These are phyloP conservation scores for Pachyseris speciosa DNA, from an alignment of 64 coral and sea anemone species.

Conservation along the genomic window DNA sequence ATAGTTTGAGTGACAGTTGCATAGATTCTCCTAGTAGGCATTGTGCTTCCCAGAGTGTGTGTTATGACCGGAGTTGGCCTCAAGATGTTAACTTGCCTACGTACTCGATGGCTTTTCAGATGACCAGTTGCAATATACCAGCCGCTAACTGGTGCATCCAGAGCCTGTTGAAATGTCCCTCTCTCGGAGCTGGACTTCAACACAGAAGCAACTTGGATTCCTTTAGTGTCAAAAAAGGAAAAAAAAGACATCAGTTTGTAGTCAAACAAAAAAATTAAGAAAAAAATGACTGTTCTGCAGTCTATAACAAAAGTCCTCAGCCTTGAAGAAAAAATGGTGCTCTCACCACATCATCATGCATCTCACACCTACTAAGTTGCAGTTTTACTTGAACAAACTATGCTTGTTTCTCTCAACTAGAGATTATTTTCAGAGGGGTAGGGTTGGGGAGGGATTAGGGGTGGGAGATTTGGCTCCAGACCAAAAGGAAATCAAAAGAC, in stretches of 20 bases:
- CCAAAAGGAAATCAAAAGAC: no score
- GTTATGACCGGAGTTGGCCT: conserved; percentile 55
- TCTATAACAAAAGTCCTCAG: no score
- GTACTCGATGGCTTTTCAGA: conserved; percentile 71
- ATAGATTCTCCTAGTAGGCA: neutral
- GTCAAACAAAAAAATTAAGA: no score
- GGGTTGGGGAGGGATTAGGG: no score
- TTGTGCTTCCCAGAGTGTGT: conserved; percentile 3
- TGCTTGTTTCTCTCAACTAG: no score
- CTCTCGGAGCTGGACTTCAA: conserved; percentile 87
- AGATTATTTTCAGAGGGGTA: no score
- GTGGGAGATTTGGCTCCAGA: no score
- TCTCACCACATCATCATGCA: no score
- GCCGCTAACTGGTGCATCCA: conserved; percentile 75
- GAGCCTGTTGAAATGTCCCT: conserved; percentile 67
- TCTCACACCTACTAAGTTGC: no score
- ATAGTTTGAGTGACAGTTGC: conserved; percentile 52
- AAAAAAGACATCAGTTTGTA: neutral
- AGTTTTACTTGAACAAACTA: no score
- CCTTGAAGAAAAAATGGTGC: no score
- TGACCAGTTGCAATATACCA: conserved; percentile 92
- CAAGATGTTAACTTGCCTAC: conserved; percentile 62
- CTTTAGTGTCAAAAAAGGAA: conserved; percentile 26
- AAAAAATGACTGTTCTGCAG: conserved; percentile 6
- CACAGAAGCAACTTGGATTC: conserved; percentile 78